A percentile compares a stretch with the other conserved stretches of the same genome.
Evolutionary conservation across 2,797 vertebrate species (phyloP).

Genomic region (Tragopan temminckii): DNA sequence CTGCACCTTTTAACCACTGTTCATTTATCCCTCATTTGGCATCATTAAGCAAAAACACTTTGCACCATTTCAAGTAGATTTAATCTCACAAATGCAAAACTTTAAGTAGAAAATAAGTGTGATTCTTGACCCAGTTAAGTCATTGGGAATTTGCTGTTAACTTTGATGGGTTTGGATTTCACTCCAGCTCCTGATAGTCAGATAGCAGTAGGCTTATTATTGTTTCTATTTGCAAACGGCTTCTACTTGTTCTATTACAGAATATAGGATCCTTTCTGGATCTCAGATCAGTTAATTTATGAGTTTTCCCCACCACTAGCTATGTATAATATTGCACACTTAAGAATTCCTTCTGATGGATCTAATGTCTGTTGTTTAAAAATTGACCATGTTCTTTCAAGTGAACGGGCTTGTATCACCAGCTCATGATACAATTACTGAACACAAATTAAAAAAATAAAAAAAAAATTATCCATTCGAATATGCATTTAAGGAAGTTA

Average conservation of each 20-base stretch:
- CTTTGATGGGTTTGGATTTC: background rate
- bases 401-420: rapidly evolving
- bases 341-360: background rate
- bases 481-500: background rate
- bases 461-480: background rate
- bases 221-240: background rate
- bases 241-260: background rate
- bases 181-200: background rate
- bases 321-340: background rate
- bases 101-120: background rate
- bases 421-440: background rate
- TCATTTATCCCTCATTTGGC: background rate
- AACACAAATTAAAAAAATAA: background rate
- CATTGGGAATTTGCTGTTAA: background rate
- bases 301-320: background rate
- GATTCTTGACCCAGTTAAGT: background rate
- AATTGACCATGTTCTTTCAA: background rate
- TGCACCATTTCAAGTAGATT: background rate
- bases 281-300: background rate
- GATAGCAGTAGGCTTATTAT: background rate
- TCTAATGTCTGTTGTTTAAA: background rate
- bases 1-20: background rate
- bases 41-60: constrained; percentile 19
- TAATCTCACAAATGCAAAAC: background rate
- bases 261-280: background rate